Evolutionary conservation across 2,888 invertebrate species (phyloP).

Genomic region (Drosophila austrosaltans): DNA sequence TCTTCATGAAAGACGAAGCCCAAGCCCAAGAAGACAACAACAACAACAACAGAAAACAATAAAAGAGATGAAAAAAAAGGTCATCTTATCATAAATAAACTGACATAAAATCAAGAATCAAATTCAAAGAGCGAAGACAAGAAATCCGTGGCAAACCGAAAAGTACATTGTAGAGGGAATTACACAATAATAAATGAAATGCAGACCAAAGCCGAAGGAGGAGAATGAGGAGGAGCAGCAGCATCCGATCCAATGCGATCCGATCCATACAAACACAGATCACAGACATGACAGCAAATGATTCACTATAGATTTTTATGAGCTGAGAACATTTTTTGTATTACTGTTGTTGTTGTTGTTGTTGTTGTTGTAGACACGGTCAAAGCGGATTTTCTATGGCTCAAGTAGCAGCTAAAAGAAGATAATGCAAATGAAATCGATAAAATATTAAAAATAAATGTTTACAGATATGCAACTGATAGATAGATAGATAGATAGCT

Average conservation of each 20-base stretch:
- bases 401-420: constrained; percentile 17
- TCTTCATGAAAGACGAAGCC: constrained; percentile 50
- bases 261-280: constrained; percentile 3
- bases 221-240: constrained; percentile 27
- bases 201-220: constrained; percentile 66
- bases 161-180: constrained; percentile 70
- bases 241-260: constrained; percentile 6
- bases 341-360: too few relatives aligned
- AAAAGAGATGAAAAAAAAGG: constrained; percentile 57
- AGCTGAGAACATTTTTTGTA: constrained; percentile 76
- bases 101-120: constrained; percentile 80
- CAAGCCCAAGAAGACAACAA: constrained; percentile 32
- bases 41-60: constrained; percentile 8
- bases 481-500: constrained; percentile 31
- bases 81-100: constrained; percentile 80
- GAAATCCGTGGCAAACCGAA: constrained; percentile 72
- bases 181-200: constrained; percentile 71
- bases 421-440: constrained; percentile 72
- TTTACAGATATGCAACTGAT: constrained; percentile 51
- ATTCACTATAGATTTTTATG: constrained; percentile 78
- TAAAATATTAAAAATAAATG: constrained; percentile 71
- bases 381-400: constrained; percentile 1
- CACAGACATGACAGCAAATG: constrained; percentile 49
- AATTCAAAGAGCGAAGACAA: constrained; percentile 70
- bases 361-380: too few relatives aligned